phyloP scores from a whole-genome alignment of 2,888 invertebrate genomes.

The Phania funesta region DNA sequence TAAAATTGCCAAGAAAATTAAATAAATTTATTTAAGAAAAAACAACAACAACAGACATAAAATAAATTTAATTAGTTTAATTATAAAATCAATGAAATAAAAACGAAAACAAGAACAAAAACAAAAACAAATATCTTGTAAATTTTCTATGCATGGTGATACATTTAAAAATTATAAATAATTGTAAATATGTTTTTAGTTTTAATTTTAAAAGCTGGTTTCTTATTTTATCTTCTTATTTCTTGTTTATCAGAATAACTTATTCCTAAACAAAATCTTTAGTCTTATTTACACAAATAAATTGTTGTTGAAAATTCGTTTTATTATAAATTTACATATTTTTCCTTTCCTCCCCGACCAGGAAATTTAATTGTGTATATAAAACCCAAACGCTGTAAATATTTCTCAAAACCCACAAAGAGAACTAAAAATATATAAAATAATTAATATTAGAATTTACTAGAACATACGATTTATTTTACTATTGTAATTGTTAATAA shows the following conservation, averaged over 20 bases:
- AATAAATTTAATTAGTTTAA: constrained; percentile 36
- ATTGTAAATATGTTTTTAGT: constrained; percentile 54
- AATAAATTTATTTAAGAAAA: constrained; percentile 11
- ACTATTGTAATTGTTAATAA: constrained; percentile 59
- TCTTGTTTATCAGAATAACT: background rate
- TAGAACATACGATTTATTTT: constrained; percentile 42
- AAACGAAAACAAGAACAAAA: no score
- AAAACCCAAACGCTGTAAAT: constrained; percentile 43
- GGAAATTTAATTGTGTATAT: background rate
- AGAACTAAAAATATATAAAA: constrained; percentile 20
- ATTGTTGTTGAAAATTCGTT: constrained; percentile 40
- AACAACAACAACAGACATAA: background rate
- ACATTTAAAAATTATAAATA: constrained; percentile 40
- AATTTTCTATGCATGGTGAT: constrained; percentile 56
- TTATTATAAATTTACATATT: constrained; percentile 27
- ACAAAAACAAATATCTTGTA: constrained; percentile 28
- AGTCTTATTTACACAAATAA: constrained; percentile 18
- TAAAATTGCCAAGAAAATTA: constrained; percentile 51
- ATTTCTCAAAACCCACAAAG: constrained; percentile 33
- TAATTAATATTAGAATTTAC: constrained; percentile 53
- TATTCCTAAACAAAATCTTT: constrained; percentile 19
- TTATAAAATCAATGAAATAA: constrained; percentile 17
- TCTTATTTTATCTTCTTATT: constrained; percentile 14
- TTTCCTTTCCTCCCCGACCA: background rate
- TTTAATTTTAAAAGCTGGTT: background rate